These are phyloP conservation scores for Pachyramphus minor DNA, from an alignment of 2,113 vertebrate species.

Conservation along the genomic window DNA sequence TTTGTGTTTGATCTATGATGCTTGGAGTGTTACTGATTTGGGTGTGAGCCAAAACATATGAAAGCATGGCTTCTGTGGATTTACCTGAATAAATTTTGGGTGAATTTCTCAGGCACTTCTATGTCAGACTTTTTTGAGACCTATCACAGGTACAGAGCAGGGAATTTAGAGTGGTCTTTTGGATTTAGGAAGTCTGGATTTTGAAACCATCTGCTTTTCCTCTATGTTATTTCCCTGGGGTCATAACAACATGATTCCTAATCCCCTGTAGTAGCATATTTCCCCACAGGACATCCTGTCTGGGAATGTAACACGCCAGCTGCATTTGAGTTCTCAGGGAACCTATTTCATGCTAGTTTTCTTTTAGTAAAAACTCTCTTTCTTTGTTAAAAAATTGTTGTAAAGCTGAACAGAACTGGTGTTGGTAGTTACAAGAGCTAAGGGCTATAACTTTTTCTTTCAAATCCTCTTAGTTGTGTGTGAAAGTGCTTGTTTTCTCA, in stretches of 20 bases:
- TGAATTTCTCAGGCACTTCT: not conserved
- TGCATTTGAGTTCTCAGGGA: not conserved
- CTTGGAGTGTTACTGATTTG: not conserved
- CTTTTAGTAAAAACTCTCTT: not conserved
- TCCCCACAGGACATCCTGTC: not conserved
- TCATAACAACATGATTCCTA: not conserved
- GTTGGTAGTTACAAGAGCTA: not conserved
- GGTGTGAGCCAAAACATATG: not conserved
- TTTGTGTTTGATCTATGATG: not conserved
- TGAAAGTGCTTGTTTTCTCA: not conserved
- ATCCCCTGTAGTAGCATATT: not conserved
- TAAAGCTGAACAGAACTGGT: not conserved
- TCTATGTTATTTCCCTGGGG: not conserved
- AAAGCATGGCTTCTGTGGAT: not conserved
- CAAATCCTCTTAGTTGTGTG: not conserved
- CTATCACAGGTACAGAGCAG: not conserved
- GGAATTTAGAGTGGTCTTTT: not conserved
- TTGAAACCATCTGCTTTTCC: not conserved
- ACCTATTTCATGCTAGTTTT: not conserved
- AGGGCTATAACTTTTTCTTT: not conserved
- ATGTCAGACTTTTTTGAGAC: not conserved
- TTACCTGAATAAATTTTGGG: not conserved
- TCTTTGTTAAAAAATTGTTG: not conserved
- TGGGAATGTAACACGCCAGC: not conserved
- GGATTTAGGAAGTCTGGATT: not conserved